Percentiles rank a stretch among this genome's conserved stretches.
phyloP scores from a whole-genome alignment of 2,888 invertebrate genomes.

The Parthenolecanium corni region DNA sequence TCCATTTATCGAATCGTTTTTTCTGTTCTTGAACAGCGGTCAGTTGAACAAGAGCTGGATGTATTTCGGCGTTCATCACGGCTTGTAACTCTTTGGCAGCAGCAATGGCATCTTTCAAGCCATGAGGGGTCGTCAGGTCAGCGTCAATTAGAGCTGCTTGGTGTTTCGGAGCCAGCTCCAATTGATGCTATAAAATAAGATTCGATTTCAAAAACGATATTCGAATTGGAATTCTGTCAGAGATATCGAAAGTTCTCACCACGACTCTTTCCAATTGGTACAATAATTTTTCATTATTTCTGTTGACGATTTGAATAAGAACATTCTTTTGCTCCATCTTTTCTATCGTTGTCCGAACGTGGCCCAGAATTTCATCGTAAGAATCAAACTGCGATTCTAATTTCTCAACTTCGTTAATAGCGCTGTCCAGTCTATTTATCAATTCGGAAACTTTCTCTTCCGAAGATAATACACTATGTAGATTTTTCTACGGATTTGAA shows the following conservation, averaged over 20 bases:
- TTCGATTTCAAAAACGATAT: slow-evolving; percentile 17
- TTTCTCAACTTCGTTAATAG: slow-evolving; percentile 59
- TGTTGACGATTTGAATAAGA: slow-evolving; percentile 71
- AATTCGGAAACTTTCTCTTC: slow-evolving; percentile 56
- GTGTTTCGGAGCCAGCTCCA: slow-evolving; percentile 57
- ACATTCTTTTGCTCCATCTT: slow-evolving; percentile 84
- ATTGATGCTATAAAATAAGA: slow-evolving; percentile 44
- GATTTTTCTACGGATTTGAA: slow-evolving; percentile 61
- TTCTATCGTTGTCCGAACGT: slow-evolving; percentile 77
- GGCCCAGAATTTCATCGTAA: slow-evolving; percentile 70
- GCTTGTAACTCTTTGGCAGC: slow-evolving; percentile 63
- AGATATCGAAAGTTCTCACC: slow-evolving; percentile 43
- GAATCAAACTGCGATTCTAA: slow-evolving; percentile 61
- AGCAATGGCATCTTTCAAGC: slow-evolving; percentile 50
- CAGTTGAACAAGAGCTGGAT: slow-evolving; percentile 51
- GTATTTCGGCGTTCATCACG: slow-evolving; percentile 58
- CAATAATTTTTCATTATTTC: slow-evolving; percentile 68
- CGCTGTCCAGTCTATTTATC: slow-evolving; percentile 61
- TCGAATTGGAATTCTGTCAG: background rate
- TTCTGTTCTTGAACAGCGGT: slow-evolving; percentile 71
- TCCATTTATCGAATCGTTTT: slow-evolving; percentile 62
- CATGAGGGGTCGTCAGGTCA: slow-evolving; percentile 53
- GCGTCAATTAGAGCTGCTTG: slow-evolving; percentile 58
- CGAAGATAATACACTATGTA: slow-evolving; percentile 82
- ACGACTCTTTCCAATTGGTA: slow-evolving; percentile 66